Evolutionary conservation across 2,113 vertebrate species (phyloP), one percentile per base, ranked within the genome.

Genomic region (Sciurus niger): DNA sequence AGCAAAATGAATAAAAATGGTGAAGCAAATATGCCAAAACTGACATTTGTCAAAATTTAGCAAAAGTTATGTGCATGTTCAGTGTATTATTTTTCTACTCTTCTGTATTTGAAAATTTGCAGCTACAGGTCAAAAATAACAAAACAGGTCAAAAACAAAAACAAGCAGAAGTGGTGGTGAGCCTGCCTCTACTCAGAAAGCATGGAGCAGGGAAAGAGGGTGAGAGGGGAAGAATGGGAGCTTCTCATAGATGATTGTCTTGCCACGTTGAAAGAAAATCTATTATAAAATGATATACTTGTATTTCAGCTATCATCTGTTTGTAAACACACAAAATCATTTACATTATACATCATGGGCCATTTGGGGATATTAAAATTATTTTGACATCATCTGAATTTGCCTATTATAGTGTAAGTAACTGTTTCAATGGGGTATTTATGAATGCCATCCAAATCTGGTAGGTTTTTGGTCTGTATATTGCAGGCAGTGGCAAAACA

Each of bases 211-310:
- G 43, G 3, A 68, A 20, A 9, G 70, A 25, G 34, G 46, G 2
- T 2, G 11, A 0, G 0, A 32, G 43, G 11, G 18, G 6, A 13
- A 46, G 2, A 6, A 22, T 17, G 9, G 17, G 16, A 48, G 30
- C 40, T 76, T 48, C 37, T 9, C 9, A 0, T 0, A 7, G 1
- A 32, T 12, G 2, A n/a, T 20, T 34, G 24, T 43, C 40, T 40
- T 1, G 32, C 12, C 43, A 8, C 9, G 7, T 13, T 32, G 24
- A 65, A 53, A 72, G 63, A 46, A 58, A 78, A 20, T 58, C 48
- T 70, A 28, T 60, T 67, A 37, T 37, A 67, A 73, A 78, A 67
- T 48, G 40, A 11, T 58, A 55, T 70, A 84, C n/a, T 55, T 60
- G 60, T 63, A 25, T 5, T 37, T 17, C 30, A 37, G 34, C 37